phyloP scores from a whole-genome alignment of 2,888 invertebrate species.

The Acanthococcus lagerstroemiae region DNA sequence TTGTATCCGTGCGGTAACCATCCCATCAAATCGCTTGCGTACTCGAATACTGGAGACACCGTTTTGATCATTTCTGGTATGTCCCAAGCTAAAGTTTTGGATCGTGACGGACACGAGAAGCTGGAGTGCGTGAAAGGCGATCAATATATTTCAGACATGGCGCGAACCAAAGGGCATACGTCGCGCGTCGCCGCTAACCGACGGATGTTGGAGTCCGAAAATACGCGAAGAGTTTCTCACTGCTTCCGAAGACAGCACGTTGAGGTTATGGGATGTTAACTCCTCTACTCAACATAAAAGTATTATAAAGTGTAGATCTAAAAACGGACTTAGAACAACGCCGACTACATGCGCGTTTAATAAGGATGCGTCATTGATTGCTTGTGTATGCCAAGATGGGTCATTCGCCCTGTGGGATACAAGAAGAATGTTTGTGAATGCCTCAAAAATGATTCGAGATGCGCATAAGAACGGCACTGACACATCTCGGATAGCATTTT shows the following conservation, averaged over 20 bases:
- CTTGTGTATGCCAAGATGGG: conserved; percentile 88
- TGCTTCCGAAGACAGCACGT: conserved; percentile 84
- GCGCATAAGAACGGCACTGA: conserved; percentile 73
- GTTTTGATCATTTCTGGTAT: conserved; percentile 87
- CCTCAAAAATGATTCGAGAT: conserved; percentile 61
- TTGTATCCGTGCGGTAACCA: conserved; percentile 94
- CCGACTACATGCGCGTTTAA: conserved; percentile 77
- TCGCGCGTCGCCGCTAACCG: conserved; percentile 81
- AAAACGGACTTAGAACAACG: conserved; percentile 73
- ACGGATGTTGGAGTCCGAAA: conserved; percentile 89
- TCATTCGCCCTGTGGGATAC: conserved; percentile 97
- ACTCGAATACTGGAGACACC: conserved; percentile 87
- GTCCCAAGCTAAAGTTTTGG: conserved; percentile 85
- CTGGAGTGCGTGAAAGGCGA: conserved; percentile 90
- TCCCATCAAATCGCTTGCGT: conserved; percentile 79
- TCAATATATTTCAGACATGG: conserved; percentile 89
- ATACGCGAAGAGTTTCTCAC: conserved; percentile 87
- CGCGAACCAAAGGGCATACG: conserved; percentile 86
- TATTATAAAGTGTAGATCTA: conserved; percentile 77
- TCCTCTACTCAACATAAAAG: conserved; percentile 62
- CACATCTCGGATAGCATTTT: conserved; percentile 74
- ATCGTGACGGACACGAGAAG: conserved; percentile 87
- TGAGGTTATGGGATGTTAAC: conserved; percentile 80
- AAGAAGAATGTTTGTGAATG: conserved; percentile 80
- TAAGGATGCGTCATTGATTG: conserved; percentile 75